A percentile compares a stretch with the other conserved stretches of the same genome.
Evolutionary conservation across 1,140 invertebrate species (phyloP).

Genomic region (Drosophila rhopaloa): DNA sequence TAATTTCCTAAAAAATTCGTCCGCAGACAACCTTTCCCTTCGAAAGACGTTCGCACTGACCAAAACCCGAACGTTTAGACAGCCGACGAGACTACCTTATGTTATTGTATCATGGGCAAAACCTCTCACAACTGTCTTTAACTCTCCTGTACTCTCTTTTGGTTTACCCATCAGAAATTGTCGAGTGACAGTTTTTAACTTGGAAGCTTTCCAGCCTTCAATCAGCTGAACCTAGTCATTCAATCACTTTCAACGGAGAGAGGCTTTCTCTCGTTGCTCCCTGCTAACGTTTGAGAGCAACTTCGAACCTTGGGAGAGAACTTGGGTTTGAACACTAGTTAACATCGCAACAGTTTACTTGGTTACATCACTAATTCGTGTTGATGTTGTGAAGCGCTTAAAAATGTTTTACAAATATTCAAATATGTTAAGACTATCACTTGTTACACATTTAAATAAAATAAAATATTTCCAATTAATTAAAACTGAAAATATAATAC

Average conservation of each 20-base stretch:
- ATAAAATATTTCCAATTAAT: too few species aligned
- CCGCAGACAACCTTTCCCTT: too few species aligned
- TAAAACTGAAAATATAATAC: too few species aligned
- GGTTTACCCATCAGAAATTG: constrained; percentile 3
- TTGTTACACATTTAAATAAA: too few species aligned
- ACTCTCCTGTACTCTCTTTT: constrained; percentile 10
- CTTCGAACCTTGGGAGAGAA: constrained; percentile 4
- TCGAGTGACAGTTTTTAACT: constrained; percentile 32
- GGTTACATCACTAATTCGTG: neutral
- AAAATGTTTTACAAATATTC: too few species aligned
- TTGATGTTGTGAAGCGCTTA: too few species aligned
- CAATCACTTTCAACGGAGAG: constrained; percentile 6
- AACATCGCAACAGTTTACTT: neutral
- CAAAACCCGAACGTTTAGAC: too few species aligned
- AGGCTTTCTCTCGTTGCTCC: constrained; percentile 42
- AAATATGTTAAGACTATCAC: too few species aligned
- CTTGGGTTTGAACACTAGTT: neutral
- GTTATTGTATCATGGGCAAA: too few species aligned
- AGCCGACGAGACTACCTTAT: too few species aligned
- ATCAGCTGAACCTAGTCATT: constrained; percentile 17
- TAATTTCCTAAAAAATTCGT: too few species aligned
- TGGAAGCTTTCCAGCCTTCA: constrained; percentile 42
- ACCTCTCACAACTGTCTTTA: constrained; percentile 58
- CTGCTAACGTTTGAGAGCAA: neutral
- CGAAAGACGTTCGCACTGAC: too few species aligned